phyloP scores from a whole-genome alignment of 2,888 invertebrate genomes.

The Pharmacophagus antenor region DNA sequence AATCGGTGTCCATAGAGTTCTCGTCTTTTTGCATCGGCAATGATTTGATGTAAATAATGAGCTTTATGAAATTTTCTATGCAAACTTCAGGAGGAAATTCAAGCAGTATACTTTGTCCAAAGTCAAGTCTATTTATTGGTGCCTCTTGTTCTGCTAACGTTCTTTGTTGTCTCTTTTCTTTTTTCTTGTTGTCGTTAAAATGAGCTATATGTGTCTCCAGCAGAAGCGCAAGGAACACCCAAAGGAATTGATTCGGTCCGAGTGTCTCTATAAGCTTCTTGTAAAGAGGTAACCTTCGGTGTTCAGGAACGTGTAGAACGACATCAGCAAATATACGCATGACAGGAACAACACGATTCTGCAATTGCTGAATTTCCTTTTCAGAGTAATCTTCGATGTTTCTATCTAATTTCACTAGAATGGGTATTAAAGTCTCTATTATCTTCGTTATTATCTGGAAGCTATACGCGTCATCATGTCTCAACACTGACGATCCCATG shows the following conservation, averaged over 20 bases:
- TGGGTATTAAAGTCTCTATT: slow-evolving; percentile 93
- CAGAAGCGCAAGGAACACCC: slow-evolving; percentile 86
- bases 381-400: slow-evolving; percentile 58
- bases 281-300: slow-evolving; percentile 91
- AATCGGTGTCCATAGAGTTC: slow-evolving; percentile 62
- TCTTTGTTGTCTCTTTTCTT: slow-evolving; percentile 51
- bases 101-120: slow-evolving; percentile 83
- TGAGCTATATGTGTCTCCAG: slow-evolving; percentile 86
- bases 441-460: slow-evolving; percentile 95
- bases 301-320: slow-evolving; percentile 95
- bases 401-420: slow-evolving; percentile 82
- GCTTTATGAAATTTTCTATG: slow-evolving; percentile 83
- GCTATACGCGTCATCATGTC: slow-evolving; percentile 97
- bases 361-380: slow-evolving; percentile 61
- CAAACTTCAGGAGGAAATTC: slow-evolving; percentile 84
- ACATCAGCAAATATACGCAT: slow-evolving; percentile 95
- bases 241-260: slow-evolving; percentile 82
- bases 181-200: slow-evolving; percentile 71
- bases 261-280: slow-evolving; percentile 88
- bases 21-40: slow-evolving; percentile 84
- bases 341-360: slow-evolving; percentile 82
- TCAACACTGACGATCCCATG: slow-evolving; percentile 95
- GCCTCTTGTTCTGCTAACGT: slow-evolving; percentile 67
- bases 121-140: slow-evolving; percentile 82
- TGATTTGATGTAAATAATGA: slow-evolving; percentile 83